Evolutionary conservation across 2,797 vertebrate genomes (phyloP).

Genomic region (Aeoliscus strigatus): DNA sequence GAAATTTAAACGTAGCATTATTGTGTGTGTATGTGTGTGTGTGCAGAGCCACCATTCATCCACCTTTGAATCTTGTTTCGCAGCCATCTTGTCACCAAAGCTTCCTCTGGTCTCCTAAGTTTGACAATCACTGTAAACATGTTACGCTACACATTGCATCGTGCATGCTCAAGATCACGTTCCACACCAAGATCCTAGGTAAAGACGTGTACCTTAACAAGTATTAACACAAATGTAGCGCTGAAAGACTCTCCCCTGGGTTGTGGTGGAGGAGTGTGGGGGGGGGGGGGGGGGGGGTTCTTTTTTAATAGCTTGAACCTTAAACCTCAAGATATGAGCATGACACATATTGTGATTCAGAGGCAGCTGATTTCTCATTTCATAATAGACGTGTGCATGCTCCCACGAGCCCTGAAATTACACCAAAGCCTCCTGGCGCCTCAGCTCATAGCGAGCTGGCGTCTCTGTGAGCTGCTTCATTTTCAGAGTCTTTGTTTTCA

Average conservation of each 20-base stretch:
- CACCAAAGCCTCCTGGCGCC: slow-evolving; percentile 47
- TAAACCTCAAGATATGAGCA: slow-evolving; percentile 23
- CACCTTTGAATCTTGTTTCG: slow-evolving; percentile 20
- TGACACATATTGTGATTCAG: slow-evolving; percentile 20
- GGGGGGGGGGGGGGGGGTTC: no score
- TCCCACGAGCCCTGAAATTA: slow-evolving; percentile 22
- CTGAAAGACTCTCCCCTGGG: slow-evolving; percentile 35
- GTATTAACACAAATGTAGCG: slow-evolving; percentile 47
- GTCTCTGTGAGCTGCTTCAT: slow-evolving; percentile 16
- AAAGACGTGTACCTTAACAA: slow-evolving; percentile 14
- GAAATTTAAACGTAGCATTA: not conserved
- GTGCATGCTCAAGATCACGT: slow-evolving; percentile 36
- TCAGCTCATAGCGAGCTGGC: slow-evolving; percentile 5
- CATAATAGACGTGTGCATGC: slow-evolving; percentile 19
- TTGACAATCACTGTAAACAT: slow-evolving; percentile 52
- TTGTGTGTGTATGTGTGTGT: no score
- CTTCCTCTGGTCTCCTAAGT: slow-evolving; percentile 38
- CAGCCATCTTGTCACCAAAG: slow-evolving; percentile 36
- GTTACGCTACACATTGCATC: slow-evolving; percentile 22
- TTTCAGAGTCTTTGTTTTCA: slow-evolving; percentile 13
- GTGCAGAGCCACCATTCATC: slow-evolving; percentile 20
- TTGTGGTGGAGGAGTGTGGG: no score
- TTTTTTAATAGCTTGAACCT: slow-evolving; percentile 33
- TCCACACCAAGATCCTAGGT: slow-evolving; percentile 16
- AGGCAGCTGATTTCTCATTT: slow-evolving; percentile 42